These are phyloP conservation scores for Empidonax alnorum DNA, from an alignment of 2,113 vertebrate species.

Conservation along the genomic window DNA sequence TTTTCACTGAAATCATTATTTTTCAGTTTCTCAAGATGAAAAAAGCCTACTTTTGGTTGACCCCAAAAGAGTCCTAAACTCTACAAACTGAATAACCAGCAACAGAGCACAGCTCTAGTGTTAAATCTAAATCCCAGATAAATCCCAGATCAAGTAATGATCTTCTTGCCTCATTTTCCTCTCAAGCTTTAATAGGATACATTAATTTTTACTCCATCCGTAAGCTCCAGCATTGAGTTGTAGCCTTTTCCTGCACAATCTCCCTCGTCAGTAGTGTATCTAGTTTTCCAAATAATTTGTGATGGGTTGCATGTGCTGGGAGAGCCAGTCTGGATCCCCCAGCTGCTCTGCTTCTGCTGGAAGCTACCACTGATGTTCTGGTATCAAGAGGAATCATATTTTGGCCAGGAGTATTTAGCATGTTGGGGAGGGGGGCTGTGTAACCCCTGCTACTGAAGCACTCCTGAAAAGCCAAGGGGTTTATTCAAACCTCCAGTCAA, in stretches of 20 bases:
- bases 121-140: neutral
- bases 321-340: neutral
- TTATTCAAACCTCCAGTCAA: neutral
- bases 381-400: neutral
- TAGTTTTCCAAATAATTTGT: neutral
- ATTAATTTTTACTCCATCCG: neutral
- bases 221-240: neutral
- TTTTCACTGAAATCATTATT: neutral
- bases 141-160: neutral
- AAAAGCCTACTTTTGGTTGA: neutral
- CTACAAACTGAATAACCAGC: neutral
- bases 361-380: neutral
- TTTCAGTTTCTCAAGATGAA: neutral
- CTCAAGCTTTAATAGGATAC: neutral
- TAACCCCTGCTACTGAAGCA: neutral
- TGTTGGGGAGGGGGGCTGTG: accelerated
- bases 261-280: neutral
- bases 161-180: neutral
- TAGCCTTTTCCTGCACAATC: neutral
- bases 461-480: neutral
- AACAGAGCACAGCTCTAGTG: neutral
- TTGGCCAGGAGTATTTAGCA: neutral
- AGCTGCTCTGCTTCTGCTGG: neutral
- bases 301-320: neutral
- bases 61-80: neutral